Conservation (phyloP, 2,888 invertebrate species). For the Thymelicus acteon region DNA sequence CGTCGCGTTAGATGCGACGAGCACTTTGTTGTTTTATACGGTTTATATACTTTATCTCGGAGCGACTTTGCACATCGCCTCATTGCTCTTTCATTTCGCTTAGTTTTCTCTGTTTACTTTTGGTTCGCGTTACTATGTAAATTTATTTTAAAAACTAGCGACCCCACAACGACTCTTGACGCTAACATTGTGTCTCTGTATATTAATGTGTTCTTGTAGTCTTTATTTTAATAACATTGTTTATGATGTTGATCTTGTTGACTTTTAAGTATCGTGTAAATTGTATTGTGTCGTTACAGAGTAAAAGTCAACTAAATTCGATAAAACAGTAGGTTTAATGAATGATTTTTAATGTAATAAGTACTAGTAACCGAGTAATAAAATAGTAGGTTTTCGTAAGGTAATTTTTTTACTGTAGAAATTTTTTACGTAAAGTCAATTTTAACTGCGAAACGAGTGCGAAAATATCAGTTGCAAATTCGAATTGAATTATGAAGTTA, state of each 20-base stretch:
- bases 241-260: conserved; percentile 5
- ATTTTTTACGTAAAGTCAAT: no score
- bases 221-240: conserved; percentile 15
- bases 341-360: no score
- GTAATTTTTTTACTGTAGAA: no score
- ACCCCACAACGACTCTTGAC: conserved; percentile 41
- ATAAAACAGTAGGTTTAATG: no score
- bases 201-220: conserved; percentile 32
- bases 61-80: conserved; percentile 80
- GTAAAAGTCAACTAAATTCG: neutral
- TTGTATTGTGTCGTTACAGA: neutral
- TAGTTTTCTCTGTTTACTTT: conserved; percentile 79
- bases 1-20: conserved; percentile 75
- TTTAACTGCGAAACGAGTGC: conserved; percentile 1
- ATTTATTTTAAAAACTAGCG: conserved; percentile 55
- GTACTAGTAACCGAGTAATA: neutral
- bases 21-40: conserved; percentile 84
- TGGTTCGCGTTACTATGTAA: conserved; percentile 80
- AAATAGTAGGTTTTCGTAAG: no score
- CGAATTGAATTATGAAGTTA: conserved; percentile 18
- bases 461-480: conserved; percentile 20
- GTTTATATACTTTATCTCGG: conserved; percentile 78
- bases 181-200: conserved; percentile 19
- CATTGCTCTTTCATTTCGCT: conserved; percentile 81
- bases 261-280: neutral